These are phyloP conservation scores for Ariopsis seemanni DNA, from an alignment of 2,113 vertebrate species.

Conservation along the genomic window DNA sequence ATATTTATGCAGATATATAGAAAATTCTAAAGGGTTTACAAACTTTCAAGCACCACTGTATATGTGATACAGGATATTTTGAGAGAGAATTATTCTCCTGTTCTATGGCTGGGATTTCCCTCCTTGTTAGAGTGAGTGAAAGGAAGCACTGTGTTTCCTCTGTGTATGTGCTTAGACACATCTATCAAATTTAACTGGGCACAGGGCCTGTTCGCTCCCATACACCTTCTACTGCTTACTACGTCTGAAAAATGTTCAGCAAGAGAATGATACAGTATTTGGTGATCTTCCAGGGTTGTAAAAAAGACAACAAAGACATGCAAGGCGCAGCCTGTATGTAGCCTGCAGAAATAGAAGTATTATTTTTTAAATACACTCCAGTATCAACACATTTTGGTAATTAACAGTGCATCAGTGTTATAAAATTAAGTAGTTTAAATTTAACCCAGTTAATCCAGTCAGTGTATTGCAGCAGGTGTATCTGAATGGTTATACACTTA, in stretches of 20 bases:
- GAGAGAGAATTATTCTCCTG: conserved; percentile 40
- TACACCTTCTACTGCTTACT: conserved; percentile 34
- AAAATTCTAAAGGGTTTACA: too few species aligned
- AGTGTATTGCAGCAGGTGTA: neutral
- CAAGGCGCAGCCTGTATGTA: neutral
- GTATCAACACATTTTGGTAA: neutral
- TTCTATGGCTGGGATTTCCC: conserved; percentile 60
- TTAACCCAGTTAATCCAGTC: neutral
- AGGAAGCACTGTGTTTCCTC: conserved; percentile 65
- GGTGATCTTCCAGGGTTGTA: neutral
- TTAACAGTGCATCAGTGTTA: neutral
- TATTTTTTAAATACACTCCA: neutral
- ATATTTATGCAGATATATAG: too few species aligned
- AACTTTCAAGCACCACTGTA: neutral
- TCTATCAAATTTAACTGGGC: conserved; percentile 49
- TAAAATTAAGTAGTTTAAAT: neutral
- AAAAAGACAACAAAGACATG: neutral
- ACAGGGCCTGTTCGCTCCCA: conserved; percentile 59
- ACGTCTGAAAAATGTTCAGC: conserved; percentile 41
- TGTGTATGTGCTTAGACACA: conserved; percentile 46
- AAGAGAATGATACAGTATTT: conserved; percentile 36
- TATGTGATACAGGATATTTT: conserved; percentile 27
- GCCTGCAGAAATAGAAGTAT: neutral
- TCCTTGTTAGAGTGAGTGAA: conserved; percentile 32
- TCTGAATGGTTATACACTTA: neutral